phyloP scores from a whole-genome alignment of 2,113 vertebrate species.

The Heterotis niloticus region DNA sequence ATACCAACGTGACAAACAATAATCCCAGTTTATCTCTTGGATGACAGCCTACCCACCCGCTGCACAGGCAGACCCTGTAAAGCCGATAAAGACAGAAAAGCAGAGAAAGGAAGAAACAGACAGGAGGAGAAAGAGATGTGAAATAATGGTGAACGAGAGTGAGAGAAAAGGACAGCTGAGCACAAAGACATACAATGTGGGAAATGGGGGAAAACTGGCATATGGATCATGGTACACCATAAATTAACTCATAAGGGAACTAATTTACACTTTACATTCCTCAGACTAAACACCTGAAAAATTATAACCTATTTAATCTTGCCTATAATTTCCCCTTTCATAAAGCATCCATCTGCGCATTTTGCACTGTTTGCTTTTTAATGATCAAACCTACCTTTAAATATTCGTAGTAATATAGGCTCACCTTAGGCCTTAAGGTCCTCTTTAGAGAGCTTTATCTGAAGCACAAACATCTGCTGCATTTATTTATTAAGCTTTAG shows the following conservation, averaged over 20 bases:
- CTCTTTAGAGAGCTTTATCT: too few species aligned
- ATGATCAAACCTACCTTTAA: too few species aligned
- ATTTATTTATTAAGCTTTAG: too few species aligned
- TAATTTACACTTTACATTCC: not conserved
- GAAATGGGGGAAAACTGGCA: not conserved
- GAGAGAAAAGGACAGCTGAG: not conserved
- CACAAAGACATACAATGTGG: not conserved
- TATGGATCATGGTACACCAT: too few species aligned
- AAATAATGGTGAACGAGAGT: not conserved
- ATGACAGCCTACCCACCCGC: not conserved
- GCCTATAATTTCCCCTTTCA: too few species aligned
- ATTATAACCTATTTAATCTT: too few species aligned
- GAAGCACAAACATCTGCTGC: too few species aligned
- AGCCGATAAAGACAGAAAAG: not conserved
- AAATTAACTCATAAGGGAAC: conserved; percentile 6
- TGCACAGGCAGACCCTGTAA: not conserved
- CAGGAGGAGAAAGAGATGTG: not conserved
- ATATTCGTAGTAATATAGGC: too few species aligned
- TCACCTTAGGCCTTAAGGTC: too few species aligned
- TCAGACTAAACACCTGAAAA: too few species aligned
- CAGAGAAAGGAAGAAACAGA: not conserved
- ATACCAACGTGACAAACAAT: conserved; percentile 7
- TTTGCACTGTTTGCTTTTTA: not conserved
- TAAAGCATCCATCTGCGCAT: not conserved
- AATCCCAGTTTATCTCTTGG: not conserved